Conservation (phyloP, 2,797 vertebrate species). For the Rhincodon typus region DNA sequence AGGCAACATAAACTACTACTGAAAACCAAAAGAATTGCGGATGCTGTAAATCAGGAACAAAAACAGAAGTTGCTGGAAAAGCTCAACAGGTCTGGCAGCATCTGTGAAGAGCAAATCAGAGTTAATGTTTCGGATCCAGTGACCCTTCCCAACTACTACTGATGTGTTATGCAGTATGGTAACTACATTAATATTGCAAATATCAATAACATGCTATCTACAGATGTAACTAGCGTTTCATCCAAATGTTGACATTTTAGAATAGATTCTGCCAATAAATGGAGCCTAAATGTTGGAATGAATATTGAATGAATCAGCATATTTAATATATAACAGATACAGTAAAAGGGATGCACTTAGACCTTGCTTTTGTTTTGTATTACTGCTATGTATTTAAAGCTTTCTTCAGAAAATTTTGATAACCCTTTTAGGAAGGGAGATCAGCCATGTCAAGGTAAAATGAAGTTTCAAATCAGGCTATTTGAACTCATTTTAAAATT, state of each 20-base stretch:
- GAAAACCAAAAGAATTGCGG: background rate
- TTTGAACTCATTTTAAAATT: background rate
- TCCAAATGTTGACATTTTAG: background rate
- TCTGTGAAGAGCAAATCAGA: no score
- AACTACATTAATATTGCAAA: background rate
- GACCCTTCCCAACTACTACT: background rate
- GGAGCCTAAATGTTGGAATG: background rate
- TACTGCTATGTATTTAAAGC: background rate
- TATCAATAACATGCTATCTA: background rate
- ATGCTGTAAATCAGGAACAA: no score
- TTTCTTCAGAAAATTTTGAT: background rate
- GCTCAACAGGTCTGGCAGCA: no score
- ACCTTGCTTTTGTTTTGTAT: slow-evolving; percentile 7
- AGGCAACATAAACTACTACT: background rate
- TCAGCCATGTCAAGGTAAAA: background rate
- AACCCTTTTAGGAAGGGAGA: background rate
- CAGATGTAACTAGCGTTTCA: background rate
- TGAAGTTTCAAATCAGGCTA: background rate
- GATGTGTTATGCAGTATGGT: background rate
- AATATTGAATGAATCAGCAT: background rate
- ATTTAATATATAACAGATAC: background rate
- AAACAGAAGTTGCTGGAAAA: no score
- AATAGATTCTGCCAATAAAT: background rate
- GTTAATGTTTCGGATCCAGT: no score
- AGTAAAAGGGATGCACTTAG: background rate